Evolutionary conservation across 1,140 invertebrate genomes (phyloP), one percentile per base, ranked within the genome.

Genomic region (Cyclina sinensis): DNA sequence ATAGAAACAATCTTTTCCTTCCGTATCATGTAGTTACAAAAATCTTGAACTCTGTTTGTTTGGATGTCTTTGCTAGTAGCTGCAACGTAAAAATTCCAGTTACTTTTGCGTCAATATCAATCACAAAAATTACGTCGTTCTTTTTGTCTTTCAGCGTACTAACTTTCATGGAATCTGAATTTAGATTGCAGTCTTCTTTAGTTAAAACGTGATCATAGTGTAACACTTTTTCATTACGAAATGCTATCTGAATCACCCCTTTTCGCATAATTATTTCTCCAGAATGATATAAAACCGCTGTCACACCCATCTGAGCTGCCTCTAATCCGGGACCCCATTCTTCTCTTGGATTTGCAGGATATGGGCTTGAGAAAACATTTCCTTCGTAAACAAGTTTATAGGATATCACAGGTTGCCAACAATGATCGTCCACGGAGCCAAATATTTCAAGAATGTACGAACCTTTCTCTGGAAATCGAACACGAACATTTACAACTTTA

Each of bases 301-400:
- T 54, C 30, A 85, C 51, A 0, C 82, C 82, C 18, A 85, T 16
- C 4, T 46, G 32, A 3, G n/a, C 0, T 1, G 82, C n/a, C 11
- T 70, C 65, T 39, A 85, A 32, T 2, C 82, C 65, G 1, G 82
- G 82, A 5, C 82, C 82, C 82, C 82, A 85, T 74, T 85, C 82
- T 54, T 85, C 82, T 27, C 82, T 18, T 21, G 82, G 65, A 39
- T 74, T 85, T 4, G 62, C 48, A 24, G 82, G 82, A 46, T 51
- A 85, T 27, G 82, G 65, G 2, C 74, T 32, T 18, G n/a, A 54
- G 3, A 39, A 30, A 9, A 30, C 30, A 2, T 85, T 27, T 51
- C 65, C 68, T 35, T 73, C 65, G 39, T 85, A 54, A 21, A 54
- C 46, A n/a, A 85, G 0, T 74, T 57, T 85, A 70, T 70, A 73